phyloP scores from a whole-genome alignment of 2,113 vertebrate genomes.

The Antechinus stuartii region DNA sequence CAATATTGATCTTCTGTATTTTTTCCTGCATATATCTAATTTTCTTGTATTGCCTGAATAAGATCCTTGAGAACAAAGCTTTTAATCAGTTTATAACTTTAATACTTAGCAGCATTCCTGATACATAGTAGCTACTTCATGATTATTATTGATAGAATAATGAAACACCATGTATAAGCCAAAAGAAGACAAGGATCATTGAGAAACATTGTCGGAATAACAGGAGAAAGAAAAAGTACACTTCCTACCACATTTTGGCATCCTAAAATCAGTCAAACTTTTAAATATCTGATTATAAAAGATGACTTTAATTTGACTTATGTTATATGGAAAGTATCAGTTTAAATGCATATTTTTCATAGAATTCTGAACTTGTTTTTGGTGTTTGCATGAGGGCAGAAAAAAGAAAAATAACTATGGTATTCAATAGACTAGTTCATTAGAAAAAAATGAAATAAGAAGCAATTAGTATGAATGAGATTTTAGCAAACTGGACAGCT shows the following conservation, averaged over 20 bases:
- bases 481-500: background rate
- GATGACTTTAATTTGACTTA: no score
- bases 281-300: background rate
- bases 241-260: background rate
- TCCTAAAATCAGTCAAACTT: background rate
- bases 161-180: background rate
- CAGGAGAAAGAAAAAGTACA: background rate
- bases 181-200: background rate
- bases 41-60: background rate
- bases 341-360: background rate
- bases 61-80: background rate
- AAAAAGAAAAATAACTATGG: background rate
- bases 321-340: no score
- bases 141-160: background rate
- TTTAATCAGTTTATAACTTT: background rate
- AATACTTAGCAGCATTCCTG: background rate
- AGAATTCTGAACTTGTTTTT: background rate
- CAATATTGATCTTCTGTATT: background rate
- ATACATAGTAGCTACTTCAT: background rate
- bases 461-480: background rate
- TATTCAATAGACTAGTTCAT: background rate
- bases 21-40: background rate
- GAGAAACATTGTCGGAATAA: background rate
- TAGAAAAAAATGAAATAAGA: background rate
- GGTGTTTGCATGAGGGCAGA: background rate